A percentile compares a stretch with the other conserved stretches of the same genome.
Evolutionary conservation across 2,113 vertebrate genomes (phyloP).

Genomic region (Bungarus multicinctus): DNA sequence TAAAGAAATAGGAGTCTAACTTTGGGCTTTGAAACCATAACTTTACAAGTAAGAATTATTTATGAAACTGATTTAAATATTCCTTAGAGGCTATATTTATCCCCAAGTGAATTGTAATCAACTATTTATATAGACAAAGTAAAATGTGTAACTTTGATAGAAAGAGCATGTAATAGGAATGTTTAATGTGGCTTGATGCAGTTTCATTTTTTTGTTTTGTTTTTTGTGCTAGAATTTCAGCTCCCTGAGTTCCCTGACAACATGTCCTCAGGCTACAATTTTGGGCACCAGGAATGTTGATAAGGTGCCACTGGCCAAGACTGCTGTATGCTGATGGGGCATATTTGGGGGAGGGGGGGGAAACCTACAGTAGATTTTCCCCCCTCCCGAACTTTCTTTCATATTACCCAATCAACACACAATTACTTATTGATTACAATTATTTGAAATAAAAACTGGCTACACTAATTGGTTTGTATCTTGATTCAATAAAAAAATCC

Average conservation of each 20-base stretch:
- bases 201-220: not conserved
- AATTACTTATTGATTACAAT: not conserved
- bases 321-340: not conserved
- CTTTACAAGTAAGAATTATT: not conserved
- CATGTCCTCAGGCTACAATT: not conserved
- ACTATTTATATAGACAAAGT: not conserved
- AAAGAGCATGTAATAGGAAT: not conserved
- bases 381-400: not conserved
- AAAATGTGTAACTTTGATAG: not conserved
- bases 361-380: not conserved
- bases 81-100: not conserved
- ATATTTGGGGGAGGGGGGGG: not conserved
- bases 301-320: not conserved
- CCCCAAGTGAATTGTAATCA: not conserved
- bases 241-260: not conserved
- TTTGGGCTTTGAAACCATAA: not conserved
- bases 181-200: not conserved
- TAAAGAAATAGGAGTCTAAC: not conserved
- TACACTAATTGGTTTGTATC: not conserved
- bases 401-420: not conserved
- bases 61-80: not conserved
- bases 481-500: conserved; percentile 41
- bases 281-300: not conserved
- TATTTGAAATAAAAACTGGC: conserved; percentile 16
- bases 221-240: not conserved